Base-by-base conservation (phyloP, 2,797 vertebrate genomes). In the Urocyon cinereoargenteus region DNA sequence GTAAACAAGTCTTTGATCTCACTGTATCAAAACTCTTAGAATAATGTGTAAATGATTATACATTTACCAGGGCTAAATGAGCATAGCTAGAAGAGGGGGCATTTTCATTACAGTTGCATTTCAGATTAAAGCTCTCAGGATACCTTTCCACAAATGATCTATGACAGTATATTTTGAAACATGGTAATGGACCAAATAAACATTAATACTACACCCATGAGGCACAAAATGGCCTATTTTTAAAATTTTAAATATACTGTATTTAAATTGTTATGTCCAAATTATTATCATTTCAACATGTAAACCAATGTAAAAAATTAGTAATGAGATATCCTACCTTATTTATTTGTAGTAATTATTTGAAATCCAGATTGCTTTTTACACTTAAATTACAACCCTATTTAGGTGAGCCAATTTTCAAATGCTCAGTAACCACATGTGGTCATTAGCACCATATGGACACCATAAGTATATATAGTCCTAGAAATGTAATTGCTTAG, bases 81-180 rank as follows among this genome's bases (percentile, higher is more conserved):
- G 57, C 49, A 81, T 36, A 89, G 10, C 5, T 53, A 3, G 49
- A 1, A 19, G 12, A 18, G 40, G 3, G 10, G 18, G n/a, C 45
- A 92, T 92, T 86, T 90, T n/a, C 28, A 68, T 75, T 86, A 86
- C 6, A 75, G n/a, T 45, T 68, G n/a, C 26, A 90, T 93, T 90
- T 93, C 45, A 73, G 12, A 77, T 90, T 81, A 90, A 66, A 90
- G 28, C 45, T 79, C 64, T 66, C 66, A 94, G 31, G 90, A 81
- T 11, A 86, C 45, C 22, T 92, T 72, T 81, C 78, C 26, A 86
- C 26, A 73, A 87, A 82, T 62, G 34, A 90, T 70, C 45, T 79
- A 45, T 51, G 2, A 83, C 10, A 59, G 28, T 40, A 22, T 61
- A 94, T 36, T 95, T 79, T 86, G 49, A 92, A 86, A 92, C 66